phyloP scores from a whole-genome alignment of 2,888 invertebrate genomes.

The Lasioglossum leucozonium region DNA sequence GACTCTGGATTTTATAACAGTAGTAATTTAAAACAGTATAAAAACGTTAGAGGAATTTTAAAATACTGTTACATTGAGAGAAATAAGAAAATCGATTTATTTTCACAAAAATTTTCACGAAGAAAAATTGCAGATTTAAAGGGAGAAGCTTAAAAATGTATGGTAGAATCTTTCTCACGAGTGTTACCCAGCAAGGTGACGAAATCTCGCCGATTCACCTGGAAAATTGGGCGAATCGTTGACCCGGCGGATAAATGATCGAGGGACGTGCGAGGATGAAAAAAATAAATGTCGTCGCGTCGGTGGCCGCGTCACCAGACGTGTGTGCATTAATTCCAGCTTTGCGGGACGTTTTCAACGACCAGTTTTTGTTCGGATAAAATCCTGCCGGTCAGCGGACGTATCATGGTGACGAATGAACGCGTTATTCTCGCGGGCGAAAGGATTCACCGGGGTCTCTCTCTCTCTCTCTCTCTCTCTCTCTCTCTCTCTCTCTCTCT shows the following conservation, averaged over 20 bases:
- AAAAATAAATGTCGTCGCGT: background rate
- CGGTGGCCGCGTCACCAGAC: background rate
- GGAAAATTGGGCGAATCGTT: background rate
- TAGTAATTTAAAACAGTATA: too few relatives aligned
- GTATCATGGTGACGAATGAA: slow-evolving; percentile 32
- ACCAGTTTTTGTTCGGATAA: slow-evolving; percentile 2
- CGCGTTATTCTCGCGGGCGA: slow-evolving; percentile 39
- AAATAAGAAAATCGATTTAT: too few relatives aligned
- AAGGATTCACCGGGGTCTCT: slow-evolving; percentile 49
- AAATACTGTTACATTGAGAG: too few relatives aligned
- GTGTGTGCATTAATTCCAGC: background rate
- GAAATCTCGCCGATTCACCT: too few relatives aligned
- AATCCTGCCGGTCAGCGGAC: slow-evolving; percentile 5
- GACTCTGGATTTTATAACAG: too few relatives aligned
- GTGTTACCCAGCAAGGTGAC: too few relatives aligned
- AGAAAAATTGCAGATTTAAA: too few relatives aligned
- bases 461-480: too few relatives aligned
- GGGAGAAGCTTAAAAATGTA: background rate
- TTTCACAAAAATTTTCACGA: too few relatives aligned
- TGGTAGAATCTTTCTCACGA: too few relatives aligned
- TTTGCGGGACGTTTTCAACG: background rate
- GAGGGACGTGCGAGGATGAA: background rate
- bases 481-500: too few relatives aligned
- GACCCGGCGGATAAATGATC: background rate
- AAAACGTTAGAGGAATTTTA: too few relatives aligned